These are phyloP conservation scores for Syrista parreyssii DNA, from an alignment of 2,888 invertebrate genomes.

Conservation along the genomic window DNA sequence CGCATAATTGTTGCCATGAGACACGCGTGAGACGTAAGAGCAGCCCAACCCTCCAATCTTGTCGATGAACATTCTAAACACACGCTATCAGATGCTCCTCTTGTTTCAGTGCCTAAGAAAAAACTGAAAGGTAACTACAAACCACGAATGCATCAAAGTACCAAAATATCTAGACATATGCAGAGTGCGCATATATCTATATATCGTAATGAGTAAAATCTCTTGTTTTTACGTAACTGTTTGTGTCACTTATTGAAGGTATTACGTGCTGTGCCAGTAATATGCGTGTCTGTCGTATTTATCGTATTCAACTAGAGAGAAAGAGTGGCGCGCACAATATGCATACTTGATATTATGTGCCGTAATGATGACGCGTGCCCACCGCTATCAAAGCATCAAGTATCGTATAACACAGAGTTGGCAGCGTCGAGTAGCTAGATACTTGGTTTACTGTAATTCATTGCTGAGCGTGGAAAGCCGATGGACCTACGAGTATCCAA, in stretches of 20 bases:
- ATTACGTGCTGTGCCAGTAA: conserved; percentile 29
- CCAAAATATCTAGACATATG: conserved; percentile 11
- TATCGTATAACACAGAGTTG: conserved; percentile 6
- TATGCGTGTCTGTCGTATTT: conserved; percentile 30
- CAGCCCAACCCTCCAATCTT: conserved; percentile 45
- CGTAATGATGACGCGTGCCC: conserved; percentile 17
- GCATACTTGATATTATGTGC: conserved; percentile 8
- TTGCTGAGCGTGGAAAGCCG: conserved; percentile 1
- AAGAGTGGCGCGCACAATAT: too few species aligned
- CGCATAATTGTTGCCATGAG: neutral
- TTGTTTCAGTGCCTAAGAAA: conserved; percentile 88
- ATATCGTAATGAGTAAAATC: conserved; percentile 43
- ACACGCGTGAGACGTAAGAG: conserved; percentile 9
- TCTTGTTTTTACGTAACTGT: conserved; percentile 39
- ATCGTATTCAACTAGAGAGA: conserved; percentile 24
- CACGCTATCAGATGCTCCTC: conserved; percentile 70
- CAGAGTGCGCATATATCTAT: conserved; percentile 18
- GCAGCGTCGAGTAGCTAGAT: conserved; percentile 19
- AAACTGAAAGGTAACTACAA: conserved; percentile 73
- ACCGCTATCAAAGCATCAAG: conserved; percentile 8
- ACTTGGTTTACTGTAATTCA: neutral
- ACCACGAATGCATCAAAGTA: conserved; percentile 52
- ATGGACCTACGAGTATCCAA: neutral
- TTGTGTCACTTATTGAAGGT: conserved; percentile 29
- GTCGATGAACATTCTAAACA: conserved; percentile 64